Conservation (phyloP, 2,888 invertebrate species). For the Ctena decussata region DNA sequence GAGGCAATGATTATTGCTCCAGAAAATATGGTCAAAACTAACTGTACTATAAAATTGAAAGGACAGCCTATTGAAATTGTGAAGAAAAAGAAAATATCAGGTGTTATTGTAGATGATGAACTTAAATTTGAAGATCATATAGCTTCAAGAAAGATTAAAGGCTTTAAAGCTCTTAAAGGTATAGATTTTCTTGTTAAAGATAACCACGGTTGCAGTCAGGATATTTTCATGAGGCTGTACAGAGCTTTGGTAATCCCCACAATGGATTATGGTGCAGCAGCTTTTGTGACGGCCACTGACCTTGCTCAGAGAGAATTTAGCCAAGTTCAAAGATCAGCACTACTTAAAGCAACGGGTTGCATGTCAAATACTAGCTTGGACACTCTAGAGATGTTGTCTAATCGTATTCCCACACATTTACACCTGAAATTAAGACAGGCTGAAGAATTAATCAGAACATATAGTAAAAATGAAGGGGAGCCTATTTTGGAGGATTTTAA, state of each 20-base stretch:
- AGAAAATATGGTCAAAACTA: not conserved
- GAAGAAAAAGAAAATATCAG: not conserved
- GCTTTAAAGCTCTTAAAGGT: not conserved
- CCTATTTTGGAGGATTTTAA: slow-evolving; percentile 1
- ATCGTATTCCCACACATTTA: slow-evolving; percentile 8
- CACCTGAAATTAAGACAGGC: slow-evolving; percentile 17
- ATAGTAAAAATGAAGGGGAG: not conserved
- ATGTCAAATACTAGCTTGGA: slow-evolving; percentile 9
- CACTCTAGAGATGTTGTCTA: slow-evolving; percentile 10
- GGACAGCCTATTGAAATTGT: not conserved
- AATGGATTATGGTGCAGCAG: slow-evolving; percentile 13
- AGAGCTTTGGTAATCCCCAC: slow-evolving; percentile 1
- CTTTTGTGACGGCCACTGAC: not conserved
- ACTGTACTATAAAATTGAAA: not conserved
- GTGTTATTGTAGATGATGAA: no score
- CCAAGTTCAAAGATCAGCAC: slow-evolving; percentile 13
- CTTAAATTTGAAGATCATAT: not conserved
- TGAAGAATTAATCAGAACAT: slow-evolving; percentile 9
- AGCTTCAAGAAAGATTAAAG: not conserved
- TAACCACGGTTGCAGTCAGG: not conserved
- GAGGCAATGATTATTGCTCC: not conserved
- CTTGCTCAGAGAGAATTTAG: not conserved
- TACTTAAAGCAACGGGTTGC: slow-evolving; percentile 13
- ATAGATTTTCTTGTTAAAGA: not conserved
- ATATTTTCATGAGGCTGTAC: slow-evolving; percentile 17